Base-by-base conservation (phyloP, 2,113 vertebrate species). In the Canis aureus region DNA sequence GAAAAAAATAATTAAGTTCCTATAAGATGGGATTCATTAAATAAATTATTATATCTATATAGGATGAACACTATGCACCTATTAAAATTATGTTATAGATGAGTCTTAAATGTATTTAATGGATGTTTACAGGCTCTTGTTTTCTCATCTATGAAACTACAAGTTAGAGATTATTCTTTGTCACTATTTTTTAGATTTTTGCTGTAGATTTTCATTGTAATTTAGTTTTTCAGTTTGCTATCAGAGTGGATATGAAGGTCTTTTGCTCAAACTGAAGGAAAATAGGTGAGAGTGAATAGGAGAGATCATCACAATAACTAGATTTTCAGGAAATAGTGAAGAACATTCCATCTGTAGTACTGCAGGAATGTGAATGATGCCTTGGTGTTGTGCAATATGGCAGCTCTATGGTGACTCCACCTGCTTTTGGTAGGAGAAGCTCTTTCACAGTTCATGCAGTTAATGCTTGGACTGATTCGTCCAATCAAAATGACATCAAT, bases 111-210 rank as follows among this genome's bases (percentile, higher is more conserved):
- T 20, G 17, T 73, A 85, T 10, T 94, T 43, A 69, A 32, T 86
- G 25, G 7, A n/a, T 88, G 27, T 57, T 93, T 93, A 49, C 7
- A 53, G 32, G 9, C 8, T 2, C 3, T 79, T 88, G 12, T 66
- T 97, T 94, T 81, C 19, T 93, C 55, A 20, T 85, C 73, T 94
- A 59, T 49, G 51, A 85, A 96, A 69, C 12, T 64, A 29, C 20
- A 76, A 32, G 38, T 64, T 74, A 95, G 57, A 78, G 13, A 53
- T 89, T 10, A 86, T 57, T 69, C 35, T 59, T 90, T 55, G 11
- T 89, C 20, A 80, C 16, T 78, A n/a, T 85, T 87, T 94, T n/a
- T 80, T 17, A 22, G 11, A 60, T 10, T 76, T 86, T 85, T 83
- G 35, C 35, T 53, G 35, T 16, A 93, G 5, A 57, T 66, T 66